phyloP scores from a whole-genome alignment of 2,797 vertebrate genomes.

The Schizopygopsis malacanthus region DNA sequence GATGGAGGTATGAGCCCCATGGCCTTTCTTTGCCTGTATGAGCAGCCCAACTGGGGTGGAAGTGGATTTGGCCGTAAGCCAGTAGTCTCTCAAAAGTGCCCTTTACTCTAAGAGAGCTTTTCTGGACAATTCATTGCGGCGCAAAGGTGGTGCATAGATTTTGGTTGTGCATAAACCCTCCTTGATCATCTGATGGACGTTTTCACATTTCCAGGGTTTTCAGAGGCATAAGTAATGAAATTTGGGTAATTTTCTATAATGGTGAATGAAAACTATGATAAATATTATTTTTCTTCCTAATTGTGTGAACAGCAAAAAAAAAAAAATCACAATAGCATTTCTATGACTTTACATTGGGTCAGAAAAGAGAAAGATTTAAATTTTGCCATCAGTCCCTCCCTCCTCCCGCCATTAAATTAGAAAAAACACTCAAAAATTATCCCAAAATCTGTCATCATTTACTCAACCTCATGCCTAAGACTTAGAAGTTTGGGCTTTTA shows the following conservation, averaged over 20 bases:
- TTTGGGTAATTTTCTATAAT: not conserved
- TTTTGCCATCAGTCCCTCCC: not conserved
- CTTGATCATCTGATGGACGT: not conserved
- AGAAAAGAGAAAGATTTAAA: not conserved
- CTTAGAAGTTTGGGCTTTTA: not conserved
- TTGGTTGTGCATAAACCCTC: not conserved
- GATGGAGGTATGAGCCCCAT: slow-evolving; percentile 75
- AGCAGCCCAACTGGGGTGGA: slow-evolving; percentile 74
- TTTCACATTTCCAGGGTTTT: slow-evolving; percentile 4
- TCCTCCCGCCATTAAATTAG: not conserved
- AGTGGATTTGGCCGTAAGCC: slow-evolving; percentile 71
- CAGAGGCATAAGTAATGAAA: not conserved
- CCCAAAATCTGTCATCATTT: not conserved
- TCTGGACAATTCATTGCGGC: not conserved
- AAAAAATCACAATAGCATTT: not conserved
- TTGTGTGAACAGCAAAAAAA: not conserved
- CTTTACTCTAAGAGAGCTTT: slow-evolving; percentile 51
- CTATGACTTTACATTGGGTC: not conserved
- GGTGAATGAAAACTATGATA: not conserved
- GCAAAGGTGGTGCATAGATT: not conserved
- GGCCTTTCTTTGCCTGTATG: slow-evolving; percentile 68
- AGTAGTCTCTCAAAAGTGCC: slow-evolving; percentile 61
- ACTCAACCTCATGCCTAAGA: not conserved
- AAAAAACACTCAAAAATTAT: not conserved
- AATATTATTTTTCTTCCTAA: not conserved